A percentile compares a stretch with the other conserved stretches of the same genome.
These are phyloP conservation scores for Psylliodes chrysocephalus DNA, from an alignment of 2,888 invertebrate species.

Conservation along the genomic window DNA sequence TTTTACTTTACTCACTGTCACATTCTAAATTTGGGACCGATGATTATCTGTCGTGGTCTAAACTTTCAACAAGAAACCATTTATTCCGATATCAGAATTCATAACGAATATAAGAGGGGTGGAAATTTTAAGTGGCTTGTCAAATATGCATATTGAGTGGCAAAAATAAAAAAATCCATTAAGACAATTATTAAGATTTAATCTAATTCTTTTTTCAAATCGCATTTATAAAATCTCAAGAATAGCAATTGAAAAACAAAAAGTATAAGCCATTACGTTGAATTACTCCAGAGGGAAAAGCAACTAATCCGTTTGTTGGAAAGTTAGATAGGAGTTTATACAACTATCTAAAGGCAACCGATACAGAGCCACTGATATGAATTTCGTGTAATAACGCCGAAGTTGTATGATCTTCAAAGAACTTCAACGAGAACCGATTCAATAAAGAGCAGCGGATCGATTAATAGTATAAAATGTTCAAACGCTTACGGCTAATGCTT, in stretches of 20 bases:
- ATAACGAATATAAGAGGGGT: too few relatives aligned
- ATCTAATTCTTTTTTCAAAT: not conserved
- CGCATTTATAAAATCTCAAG: not conserved
- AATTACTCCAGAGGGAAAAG: not conserved
- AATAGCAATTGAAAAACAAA: not conserved
- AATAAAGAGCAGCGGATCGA: slow-evolving; percentile 5
- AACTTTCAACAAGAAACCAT: too few relatives aligned
- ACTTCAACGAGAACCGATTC: not conserved
- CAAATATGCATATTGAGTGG: too few relatives aligned
- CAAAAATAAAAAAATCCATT: too few relatives aligned
- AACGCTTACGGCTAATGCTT: not conserved
- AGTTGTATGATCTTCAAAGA: slow-evolving; percentile 9
- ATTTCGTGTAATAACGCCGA: not conserved
- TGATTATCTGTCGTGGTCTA: too few relatives aligned
- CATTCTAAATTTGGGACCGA: too few relatives aligned
- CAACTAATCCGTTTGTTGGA: slow-evolving; percentile 3
- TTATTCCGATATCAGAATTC: too few relatives aligned
- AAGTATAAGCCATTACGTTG: not conserved
- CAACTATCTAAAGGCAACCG: slow-evolving; percentile 2
- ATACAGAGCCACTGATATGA: slow-evolving; percentile 2
- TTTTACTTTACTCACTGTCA: too few relatives aligned
- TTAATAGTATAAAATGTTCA: slow-evolving; percentile 9
- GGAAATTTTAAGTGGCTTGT: too few relatives aligned
- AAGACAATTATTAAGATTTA: too few relatives aligned
- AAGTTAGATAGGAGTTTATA: slow-evolving; percentile 13